Evolutionary conservation across 2,113 vertebrate species (phyloP).

Genomic region (Syrrhaptes paradoxus): DNA sequence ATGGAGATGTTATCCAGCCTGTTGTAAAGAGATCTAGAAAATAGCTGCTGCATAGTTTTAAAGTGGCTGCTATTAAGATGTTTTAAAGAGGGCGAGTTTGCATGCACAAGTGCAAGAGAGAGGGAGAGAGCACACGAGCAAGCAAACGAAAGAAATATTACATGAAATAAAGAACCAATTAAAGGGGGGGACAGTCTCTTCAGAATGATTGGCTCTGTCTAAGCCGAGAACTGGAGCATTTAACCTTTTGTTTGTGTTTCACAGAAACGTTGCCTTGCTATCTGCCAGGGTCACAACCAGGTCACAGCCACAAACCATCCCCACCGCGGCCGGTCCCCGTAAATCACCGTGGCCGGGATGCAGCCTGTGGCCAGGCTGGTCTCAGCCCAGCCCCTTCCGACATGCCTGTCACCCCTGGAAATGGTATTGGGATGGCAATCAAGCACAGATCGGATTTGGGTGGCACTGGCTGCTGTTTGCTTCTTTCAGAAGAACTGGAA

Average conservation of each 20-base stretch:
- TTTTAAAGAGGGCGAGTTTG: neutral
- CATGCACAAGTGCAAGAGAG: neutral
- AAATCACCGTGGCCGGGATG: conserved; percentile 69
- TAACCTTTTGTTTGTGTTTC: conserved; percentile 82
- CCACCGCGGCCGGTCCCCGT: conserved; percentile 68
- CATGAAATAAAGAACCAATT: conserved; percentile 24
- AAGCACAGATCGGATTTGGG: neutral
- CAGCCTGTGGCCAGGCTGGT: conserved; percentile 18
- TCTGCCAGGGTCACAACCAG: conserved; percentile 80
- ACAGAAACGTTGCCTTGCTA: conserved; percentile 78
- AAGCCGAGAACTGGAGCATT: conserved; percentile 62
- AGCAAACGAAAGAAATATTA: neutral
- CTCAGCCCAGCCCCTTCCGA: conserved; percentile 11
- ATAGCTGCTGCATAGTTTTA: neutral
- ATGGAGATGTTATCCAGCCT: conserved; percentile 7
- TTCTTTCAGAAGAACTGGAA: neutral
- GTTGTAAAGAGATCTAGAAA: neutral
- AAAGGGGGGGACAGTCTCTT: conserved; percentile 19
- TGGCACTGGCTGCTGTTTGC: neutral
- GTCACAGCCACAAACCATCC: conserved; percentile 82
- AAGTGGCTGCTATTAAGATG: neutral
- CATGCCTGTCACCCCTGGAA: conserved; percentile 17
- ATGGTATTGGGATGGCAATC: neutral
- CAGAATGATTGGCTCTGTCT: conserved; percentile 74
- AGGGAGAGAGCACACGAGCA: accelerated